phyloP scores from a whole-genome alignment of 2,113 vertebrate species.

The Microcebus griseorufus region DNA sequence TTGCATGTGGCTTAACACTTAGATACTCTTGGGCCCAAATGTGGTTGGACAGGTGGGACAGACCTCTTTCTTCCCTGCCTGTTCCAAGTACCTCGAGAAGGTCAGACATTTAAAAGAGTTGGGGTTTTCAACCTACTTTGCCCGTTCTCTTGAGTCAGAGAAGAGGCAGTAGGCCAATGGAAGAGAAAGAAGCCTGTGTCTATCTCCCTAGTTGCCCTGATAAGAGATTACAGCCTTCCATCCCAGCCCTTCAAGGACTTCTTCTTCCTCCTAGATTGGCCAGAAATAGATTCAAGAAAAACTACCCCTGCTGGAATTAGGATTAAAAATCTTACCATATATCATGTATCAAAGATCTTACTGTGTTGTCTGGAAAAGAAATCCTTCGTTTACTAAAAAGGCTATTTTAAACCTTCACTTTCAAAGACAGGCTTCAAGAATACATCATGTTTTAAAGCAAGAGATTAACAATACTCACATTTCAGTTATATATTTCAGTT shows the following conservation, averaged over 20 bases:
- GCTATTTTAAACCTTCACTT: conserved; percentile 8
- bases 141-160: background rate
- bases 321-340: background rate
- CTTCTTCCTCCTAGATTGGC: background rate
- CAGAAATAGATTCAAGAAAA: background rate
- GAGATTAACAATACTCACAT: background rate
- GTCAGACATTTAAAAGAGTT: background rate
- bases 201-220: background rate
- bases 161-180: background rate
- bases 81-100: background rate
- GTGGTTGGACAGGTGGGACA: background rate
- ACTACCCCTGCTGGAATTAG: background rate
- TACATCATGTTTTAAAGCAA: background rate
- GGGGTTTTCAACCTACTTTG: background rate
- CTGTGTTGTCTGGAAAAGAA: background rate
- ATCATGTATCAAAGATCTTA: background rate
- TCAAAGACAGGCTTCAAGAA: conserved; percentile 15
- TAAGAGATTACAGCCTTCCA: background rate
- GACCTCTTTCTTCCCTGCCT: background rate
- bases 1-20: background rate
- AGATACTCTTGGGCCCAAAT: background rate
- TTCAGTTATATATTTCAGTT: background rate
- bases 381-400: background rate
- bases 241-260: background rate
- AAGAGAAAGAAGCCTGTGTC: background rate